A percentile compares a stretch with the other conserved stretches of the same genome.
Evolutionary conservation across 2,113 vertebrate species (phyloP).

Genomic region (Mus musculus): GRCm39 chr4:95893501-95894000

Average conservation of each 20-base stretch:
- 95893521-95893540: neutral
- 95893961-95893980: neutral
- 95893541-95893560: too few species aligned
- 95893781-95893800: neutral
- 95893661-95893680: neutral
- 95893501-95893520: neutral
- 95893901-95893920: neutral
- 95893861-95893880: neutral
- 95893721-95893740: neutral
- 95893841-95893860: neutral
- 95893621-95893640: neutral
- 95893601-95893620: neutral
- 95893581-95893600: neutral
- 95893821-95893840: constrained; percentile 9
- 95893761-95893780: neutral
- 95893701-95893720: neutral
- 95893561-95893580: neutral
- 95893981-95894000: neutral
- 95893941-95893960: neutral
- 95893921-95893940: neutral
- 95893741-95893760: neutral
- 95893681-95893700: neutral
- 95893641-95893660: neutral
- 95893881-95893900: neutral
- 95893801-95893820: neutral